Base-by-base conservation (phyloP, 1,140 invertebrate species). In the Drosophila aff. region DNA sequence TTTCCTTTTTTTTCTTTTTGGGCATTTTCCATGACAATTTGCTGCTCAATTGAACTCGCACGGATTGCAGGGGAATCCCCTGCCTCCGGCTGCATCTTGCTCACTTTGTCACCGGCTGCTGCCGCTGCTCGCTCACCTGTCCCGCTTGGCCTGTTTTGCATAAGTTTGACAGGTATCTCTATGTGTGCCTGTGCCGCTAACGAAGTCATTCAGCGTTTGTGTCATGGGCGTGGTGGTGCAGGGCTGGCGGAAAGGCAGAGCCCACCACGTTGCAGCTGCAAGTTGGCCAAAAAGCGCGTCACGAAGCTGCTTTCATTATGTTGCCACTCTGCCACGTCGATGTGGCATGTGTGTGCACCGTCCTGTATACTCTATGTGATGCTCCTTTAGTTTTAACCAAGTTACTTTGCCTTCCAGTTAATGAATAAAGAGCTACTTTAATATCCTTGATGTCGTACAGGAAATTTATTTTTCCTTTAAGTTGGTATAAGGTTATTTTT, bases 151-250 rank as follows among this genome's bases (percentile, higher is more conserved):
- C 81, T 84, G 73, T 66, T 87, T 89, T 87, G 84, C 84, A 89
- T 87, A 87, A 89, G 81, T 89, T 87, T 77, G 82, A 84, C 84
- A 81, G 80, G 46, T 67, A 52, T 55, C 59, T 67, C 55, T 61
- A 57, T 65, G 71, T 63, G 57, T 76, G 43, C 66, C 52, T 59
- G 53, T 73, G 40, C 65, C 58, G 58, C 84, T 87, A 87, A 87
- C 84, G 84, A 87, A 87, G 84, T 87, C 84, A 89, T 89, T 89
- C 84, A 87, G 62, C 63, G 81, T 75, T 78, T 78, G 81, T 66
- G 63, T 82, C 59, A 77, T 44, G 36, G 49, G 40, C 49, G 63
- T 53, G 40, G 63, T 44, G 40, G 31, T 23, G 18, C 5, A 28
- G 47, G 31, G 71, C 53, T 65, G 67, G 44, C 69, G 33, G 69